Conservation (phyloP, 2,113 vertebrate genomes). For the Cryptomyrus ogoouensis region DNA sequence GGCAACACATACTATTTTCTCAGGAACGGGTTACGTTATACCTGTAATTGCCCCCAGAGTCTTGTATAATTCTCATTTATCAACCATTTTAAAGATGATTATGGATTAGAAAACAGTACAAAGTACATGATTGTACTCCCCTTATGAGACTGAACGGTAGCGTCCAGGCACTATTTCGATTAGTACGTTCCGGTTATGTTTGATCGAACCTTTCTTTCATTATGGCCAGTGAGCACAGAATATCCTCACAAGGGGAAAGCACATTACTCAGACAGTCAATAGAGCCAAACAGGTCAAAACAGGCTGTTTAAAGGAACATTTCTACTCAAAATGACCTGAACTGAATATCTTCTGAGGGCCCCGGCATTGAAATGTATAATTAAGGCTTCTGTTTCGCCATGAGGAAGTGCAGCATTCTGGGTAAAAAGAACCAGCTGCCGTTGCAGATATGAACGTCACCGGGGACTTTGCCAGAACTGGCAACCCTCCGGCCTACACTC, state of each 20-base stretch:
- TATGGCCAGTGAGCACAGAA: background rate
- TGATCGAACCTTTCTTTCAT: background rate
- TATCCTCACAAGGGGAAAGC: background rate
- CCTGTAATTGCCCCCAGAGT: background rate
- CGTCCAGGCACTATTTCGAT: background rate
- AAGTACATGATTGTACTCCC: background rate
- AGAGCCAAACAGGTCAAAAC: background rate
- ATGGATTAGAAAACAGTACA: background rate
- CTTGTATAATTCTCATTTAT: background rate
- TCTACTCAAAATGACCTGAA: background rate
- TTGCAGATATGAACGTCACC: background rate
- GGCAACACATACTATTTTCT: background rate
- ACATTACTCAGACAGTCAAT: background rate
- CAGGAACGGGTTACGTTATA: background rate
- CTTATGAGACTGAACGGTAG: background rate
- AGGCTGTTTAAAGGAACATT: background rate
- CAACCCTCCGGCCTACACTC: background rate
- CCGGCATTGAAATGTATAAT: background rate
- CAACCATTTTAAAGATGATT: background rate
- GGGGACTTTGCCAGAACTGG: background rate
- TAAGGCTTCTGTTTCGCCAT: background rate
- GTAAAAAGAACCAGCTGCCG: background rate
- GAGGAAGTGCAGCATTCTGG: background rate
- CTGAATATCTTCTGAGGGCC: background rate
- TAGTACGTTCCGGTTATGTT: background rate